Conservation (phyloP, 2,113 vertebrate species). For the Etheostoma cragini region DNA sequence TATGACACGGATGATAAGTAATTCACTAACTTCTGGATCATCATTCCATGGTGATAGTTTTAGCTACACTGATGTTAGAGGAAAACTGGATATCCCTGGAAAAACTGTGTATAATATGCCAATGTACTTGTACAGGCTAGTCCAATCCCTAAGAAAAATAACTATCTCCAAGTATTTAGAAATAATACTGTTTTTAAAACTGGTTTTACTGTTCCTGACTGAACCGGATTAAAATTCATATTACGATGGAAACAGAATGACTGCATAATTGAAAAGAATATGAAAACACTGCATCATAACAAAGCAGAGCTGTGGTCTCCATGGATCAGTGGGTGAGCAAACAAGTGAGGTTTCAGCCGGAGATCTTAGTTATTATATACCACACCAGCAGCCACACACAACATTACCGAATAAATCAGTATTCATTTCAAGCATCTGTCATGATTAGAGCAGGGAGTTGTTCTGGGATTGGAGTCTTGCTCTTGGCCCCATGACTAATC, state of each 20-base stretch:
- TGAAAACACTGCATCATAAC: constrained; percentile 16
- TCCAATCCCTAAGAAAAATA: background rate
- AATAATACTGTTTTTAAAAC: background rate
- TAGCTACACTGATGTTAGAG: background rate
- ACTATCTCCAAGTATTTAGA: background rate
- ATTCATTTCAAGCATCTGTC: constrained; percentile 24
- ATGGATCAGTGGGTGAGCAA: constrained; percentile 33
- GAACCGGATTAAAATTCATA: background rate
- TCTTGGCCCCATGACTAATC: background rate
- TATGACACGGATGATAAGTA: background rate
- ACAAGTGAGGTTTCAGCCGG: constrained; percentile 36
- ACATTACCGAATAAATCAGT: constrained; percentile 23
- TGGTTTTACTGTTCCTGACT: background rate
- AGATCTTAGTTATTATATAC: constrained; percentile 68
- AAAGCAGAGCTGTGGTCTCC: constrained; percentile 30
- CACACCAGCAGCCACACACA: constrained; percentile 53
- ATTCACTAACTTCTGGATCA: background rate
- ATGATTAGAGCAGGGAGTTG: constrained; percentile 16
- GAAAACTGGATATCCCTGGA: background rate
- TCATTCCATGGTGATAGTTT: background rate
- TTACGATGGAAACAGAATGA: background rate
- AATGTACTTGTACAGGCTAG: background rate
- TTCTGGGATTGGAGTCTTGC: background rate
- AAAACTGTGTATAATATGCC: background rate
- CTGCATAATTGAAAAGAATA: background rate